phyloP scores from a whole-genome alignment of 1,140 invertebrate genomes.

The Sycophaga agraensis region DNA sequence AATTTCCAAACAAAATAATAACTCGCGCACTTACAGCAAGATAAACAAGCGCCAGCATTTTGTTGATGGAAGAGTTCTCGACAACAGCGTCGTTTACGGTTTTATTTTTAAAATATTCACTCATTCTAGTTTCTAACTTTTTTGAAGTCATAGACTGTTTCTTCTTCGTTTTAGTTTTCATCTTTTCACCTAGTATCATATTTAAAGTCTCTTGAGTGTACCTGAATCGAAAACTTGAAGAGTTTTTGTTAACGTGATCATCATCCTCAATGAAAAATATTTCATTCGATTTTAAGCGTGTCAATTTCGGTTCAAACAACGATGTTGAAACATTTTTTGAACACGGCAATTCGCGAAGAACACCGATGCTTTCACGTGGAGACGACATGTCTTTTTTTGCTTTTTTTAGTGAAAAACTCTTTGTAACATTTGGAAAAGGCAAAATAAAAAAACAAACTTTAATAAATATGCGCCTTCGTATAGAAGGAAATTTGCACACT shows the following conservation, averaged over 20 bases:
- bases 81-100: constrained; percentile 25
- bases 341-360: not conserved
- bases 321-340: not conserved
- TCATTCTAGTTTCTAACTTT: constrained; percentile 1
- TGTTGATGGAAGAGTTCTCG: constrained; percentile 42
- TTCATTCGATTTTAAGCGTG: too few species aligned
- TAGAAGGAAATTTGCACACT: not conserved
- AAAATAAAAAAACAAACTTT: not conserved
- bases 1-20: too few species aligned
- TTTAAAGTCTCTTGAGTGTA: not conserved
- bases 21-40: constrained; percentile 38
- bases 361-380: not conserved
- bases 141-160: not conserved
- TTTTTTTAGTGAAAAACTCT: too few species aligned
- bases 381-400: not conserved
- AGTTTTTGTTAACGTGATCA: not conserved
- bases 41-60: constrained; percentile 42
- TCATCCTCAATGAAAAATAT: not conserved
- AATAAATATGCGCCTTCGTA: not conserved
- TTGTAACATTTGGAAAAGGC: too few species aligned
- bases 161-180: not conserved
- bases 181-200: not conserved
- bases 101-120: not conserved
- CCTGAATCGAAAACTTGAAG: not conserved
- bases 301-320: not conserved